Evolutionary conservation across 1,140 invertebrate species (phyloP), one percentile per base, ranked within the genome.

Genomic region (Meloidogyne hapla): DNA sequence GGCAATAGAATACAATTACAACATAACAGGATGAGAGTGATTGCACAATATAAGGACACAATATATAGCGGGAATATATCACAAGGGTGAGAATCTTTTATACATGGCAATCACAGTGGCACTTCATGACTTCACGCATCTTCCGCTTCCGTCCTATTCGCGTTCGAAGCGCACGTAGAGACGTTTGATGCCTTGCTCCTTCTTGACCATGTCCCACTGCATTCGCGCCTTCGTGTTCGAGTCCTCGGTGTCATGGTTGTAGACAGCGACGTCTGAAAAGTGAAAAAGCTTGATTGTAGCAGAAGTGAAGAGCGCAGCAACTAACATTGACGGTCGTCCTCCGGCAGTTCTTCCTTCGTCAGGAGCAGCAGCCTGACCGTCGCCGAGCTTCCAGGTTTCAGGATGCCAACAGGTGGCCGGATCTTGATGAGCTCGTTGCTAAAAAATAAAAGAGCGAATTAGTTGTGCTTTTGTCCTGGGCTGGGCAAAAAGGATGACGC

Each of bases 51-150:
- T 56, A 56, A n/a, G 48, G 48, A n/a, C 5, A 5, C 18, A n/a
- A 56, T 48, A 18, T 48, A 56, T n/a, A 56, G 4, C 6, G 18
- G 48, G 48, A n/a, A 56, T n/a, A 56, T 56, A 56, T 56, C n/a
- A 56, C 48, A 48, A 56, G 18, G 18, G n/a, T n/a, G 48, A n/a
- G 48, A 56, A 56, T 56, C 48, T 21, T 56, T 56, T 56, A n/a
- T 56, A n/a, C 48, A 21, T 56, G 48, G 48, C 48, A 56, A n/a
- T 56, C 48, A 48, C 48, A 56, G n/a, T 56, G 48, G 48, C 48
- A n/a, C 48, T 21, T 56, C 48, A 56, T 9, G 48, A 56, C 18
- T n/a, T 56, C 48, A 56, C 48, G 48, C 18, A n/a, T 56, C 48
- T 56, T 56, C 48, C 48, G 48, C 48, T 56, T 48, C 45, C 45